Evolutionary conservation across 2,888 invertebrate genomes (phyloP), one percentile per base, ranked within the genome.

Genomic region (Agrypnus murinus): DNA sequence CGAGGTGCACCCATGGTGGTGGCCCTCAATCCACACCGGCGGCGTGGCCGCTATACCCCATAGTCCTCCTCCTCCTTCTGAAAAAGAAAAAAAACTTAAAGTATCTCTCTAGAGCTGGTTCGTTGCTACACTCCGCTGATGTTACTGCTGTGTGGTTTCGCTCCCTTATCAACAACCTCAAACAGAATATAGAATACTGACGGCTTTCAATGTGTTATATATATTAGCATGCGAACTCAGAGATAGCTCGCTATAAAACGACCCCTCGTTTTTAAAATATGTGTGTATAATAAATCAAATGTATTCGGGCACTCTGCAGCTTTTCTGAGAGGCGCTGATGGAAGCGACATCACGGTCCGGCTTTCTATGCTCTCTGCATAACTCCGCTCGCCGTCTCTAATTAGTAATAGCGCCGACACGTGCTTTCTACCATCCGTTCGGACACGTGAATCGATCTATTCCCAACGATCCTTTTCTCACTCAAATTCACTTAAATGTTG

Each of bases 21-120:
- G 79, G 81, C 81, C 79, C 66, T 84, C 83, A 85, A 83, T 84
- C 84, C 81, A 84, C 83, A 80, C 81, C 84, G 80, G 81, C 82
- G 71, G 74, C 73, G 77, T 79, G 81, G 81, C 80, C 78, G 81
- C 76, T 77, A 79, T 82, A 77, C 83, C 80, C 82, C 84, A 84
- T 83, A 81, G 82, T 80, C 82, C 82, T 83, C 80, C 81, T 80
- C 82, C 82, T 83, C 81, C 81, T 79, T 81, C 84, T 84, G 83
- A 76, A 84, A 84, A 81, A 83, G 81, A 70, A 67, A 75, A n/a
- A n/a, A 40, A 64, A 45, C 46, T 46, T 65, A 63, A 71, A 67
- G 62, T 63, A 57, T 62, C 55, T 60, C 55, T 66, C 66, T 45
- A 36, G n/a, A n/a, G 64, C 63, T 43, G 57, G 25, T 50, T 71